Conservation (phyloP, 1,140 invertebrate genomes). For the Drosophila prosaltans region DNA sequence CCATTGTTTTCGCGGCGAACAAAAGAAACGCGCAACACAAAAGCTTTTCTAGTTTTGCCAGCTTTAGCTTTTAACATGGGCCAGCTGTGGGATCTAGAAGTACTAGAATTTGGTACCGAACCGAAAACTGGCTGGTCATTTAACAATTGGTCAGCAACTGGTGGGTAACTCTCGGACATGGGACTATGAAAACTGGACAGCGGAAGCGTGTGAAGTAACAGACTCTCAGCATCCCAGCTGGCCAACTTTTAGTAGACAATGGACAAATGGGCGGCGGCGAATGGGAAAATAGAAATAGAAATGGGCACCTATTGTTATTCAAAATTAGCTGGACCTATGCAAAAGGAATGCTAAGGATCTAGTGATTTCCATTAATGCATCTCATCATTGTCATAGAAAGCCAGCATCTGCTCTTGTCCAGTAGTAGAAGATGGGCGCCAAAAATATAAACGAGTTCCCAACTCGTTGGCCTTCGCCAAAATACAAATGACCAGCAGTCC, state of each 20-base stretch:
- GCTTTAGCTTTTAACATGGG: conserved; percentile 31
- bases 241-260: not conserved
- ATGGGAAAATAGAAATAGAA: conserved; percentile 13
- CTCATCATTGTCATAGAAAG: not conserved
- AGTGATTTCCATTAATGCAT: not conserved
- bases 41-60: conserved; percentile 70
- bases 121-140: conserved; percentile 19
- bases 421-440: not conserved
- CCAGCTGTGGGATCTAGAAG: not conserved
- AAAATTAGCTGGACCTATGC: conserved; percentile 47
- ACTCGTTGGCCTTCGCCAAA: not conserved
- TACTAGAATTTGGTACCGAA: conserved; percentile 32
- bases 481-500: not conserved
- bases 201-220: conserved; percentile 57
- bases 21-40: conserved; percentile 57
- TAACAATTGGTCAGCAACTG: conserved; percentile 47
- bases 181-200: conserved; percentile 17
- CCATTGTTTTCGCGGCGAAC: conserved; percentile 45
- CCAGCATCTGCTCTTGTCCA: conserved; percentile 33
- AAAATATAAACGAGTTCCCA: conserved; percentile 27
- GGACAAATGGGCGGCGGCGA: conserved; percentile 19
- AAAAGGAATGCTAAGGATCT: not conserved
- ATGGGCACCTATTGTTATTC: conserved; percentile 59
- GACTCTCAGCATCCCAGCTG: conserved; percentile 58
- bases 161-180: conserved; percentile 18